A percentile compares a stretch with the other conserved stretches of the same genome.
Conservation (phyloP, 2,113 vertebrate species). For the Chrysemys picta region DNA sequence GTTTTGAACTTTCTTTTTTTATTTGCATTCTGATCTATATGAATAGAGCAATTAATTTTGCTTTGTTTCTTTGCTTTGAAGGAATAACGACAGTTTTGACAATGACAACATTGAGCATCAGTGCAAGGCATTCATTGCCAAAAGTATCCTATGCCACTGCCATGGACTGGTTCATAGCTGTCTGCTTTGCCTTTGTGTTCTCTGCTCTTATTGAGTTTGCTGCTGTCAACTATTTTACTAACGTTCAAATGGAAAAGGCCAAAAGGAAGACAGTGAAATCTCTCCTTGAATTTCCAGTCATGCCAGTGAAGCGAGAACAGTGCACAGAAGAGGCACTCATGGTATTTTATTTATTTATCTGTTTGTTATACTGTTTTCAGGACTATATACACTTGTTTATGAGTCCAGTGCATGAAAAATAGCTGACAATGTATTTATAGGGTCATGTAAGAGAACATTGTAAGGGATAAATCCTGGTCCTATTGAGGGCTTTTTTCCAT, state of each 20-base stretch:
- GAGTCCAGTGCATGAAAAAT: background rate
- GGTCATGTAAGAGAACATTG: background rate
- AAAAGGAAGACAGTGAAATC: constrained; percentile 90
- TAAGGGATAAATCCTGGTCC: background rate
- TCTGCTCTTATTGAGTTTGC: constrained; percentile 99
- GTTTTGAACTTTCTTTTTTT: background rate
- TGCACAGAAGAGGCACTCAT: constrained; percentile 82
- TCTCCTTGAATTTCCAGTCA: constrained; percentile 81
- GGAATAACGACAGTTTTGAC: constrained; percentile 99
- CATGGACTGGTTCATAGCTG: constrained; percentile 99
- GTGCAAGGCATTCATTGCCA: constrained; percentile 96
- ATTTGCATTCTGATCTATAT: background rate
- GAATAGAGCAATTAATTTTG: background rate
- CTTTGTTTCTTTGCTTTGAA: constrained; percentile 75
- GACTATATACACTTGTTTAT: background rate
- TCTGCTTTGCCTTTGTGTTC: constrained; percentile 99
- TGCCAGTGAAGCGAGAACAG: constrained; percentile 82
- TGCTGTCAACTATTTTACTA: constrained; percentile 98
- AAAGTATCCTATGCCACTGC: constrained; percentile 99
- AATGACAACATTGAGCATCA: constrained; percentile 98
- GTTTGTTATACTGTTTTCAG: background rate
- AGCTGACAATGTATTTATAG: background rate
- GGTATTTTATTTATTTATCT: constrained; percentile 76
- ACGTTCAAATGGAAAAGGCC: constrained; percentile 89
- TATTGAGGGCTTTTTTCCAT: background rate